Percentiles rank a stretch among this genome's conserved stretches.
These are phyloP conservation scores for Dinocampus coccinellae DNA, from an alignment of 2,888 invertebrate species.

Conservation along the genomic window DNA sequence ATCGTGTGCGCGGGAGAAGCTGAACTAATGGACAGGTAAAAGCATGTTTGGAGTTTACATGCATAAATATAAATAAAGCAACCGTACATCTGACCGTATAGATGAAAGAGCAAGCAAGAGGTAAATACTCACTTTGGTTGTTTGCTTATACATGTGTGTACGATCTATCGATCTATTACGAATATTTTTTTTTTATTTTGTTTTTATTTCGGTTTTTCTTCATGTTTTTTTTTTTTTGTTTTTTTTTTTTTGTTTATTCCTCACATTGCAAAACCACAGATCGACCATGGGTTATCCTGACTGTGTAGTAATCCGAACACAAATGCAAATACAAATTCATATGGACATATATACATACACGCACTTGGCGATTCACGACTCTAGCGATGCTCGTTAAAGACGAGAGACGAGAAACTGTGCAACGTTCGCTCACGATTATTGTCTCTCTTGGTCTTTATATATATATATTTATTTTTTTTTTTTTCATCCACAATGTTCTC, in stretches of 20 bases:
- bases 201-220: background rate
- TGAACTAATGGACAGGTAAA: conserved; percentile 7
- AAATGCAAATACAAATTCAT: background rate
- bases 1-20: background rate
- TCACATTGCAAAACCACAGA: conserved; percentile 5
- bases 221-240: background rate
- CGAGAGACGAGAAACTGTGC: background rate
- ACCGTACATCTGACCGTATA: background rate
- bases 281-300: background rate
- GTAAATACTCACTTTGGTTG: background rate
- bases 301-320: background rate
- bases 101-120: background rate
- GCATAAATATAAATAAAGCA: conserved; percentile 3
- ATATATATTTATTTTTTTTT: background rate
- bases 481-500: background rate
- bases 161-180: conserved; percentile 25
- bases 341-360: background rate
- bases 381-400: conserved; percentile 31
- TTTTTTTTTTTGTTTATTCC: background rate
- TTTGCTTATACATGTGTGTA: too few species aligned
- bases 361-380: conserved; percentile 33
- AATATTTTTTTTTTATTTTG: background rate
- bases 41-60: background rate
- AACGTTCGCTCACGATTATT: too few species aligned
- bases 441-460: too few species aligned